These are phyloP conservation scores for Chanos chanos DNA, from an alignment of 2,797 vertebrate genomes.

Conservation along the genomic window DNA sequence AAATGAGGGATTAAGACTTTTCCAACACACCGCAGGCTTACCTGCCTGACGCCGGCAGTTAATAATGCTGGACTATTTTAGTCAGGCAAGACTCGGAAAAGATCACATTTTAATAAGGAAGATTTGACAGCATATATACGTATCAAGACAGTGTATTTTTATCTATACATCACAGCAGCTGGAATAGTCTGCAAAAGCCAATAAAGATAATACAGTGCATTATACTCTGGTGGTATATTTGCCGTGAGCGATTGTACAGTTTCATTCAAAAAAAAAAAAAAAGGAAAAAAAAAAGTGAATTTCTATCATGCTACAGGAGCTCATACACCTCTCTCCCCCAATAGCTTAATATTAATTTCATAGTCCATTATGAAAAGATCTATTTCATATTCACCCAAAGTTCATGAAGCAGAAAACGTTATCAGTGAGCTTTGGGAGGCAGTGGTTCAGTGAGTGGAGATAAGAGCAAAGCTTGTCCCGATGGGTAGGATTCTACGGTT, in stretches of 20 bases:
- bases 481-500: constrained; percentile 17
- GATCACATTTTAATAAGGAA: constrained; percentile 41
- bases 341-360: constrained; percentile 49
- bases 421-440: constrained; percentile 39
- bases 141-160: constrained; percentile 43
- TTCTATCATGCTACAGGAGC: constrained; percentile 40
- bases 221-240: constrained; percentile 39
- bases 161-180: constrained; percentile 39
- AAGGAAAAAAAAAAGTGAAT: constrained; percentile 44
- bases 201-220: constrained; percentile 34
- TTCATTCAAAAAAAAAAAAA: too few species aligned
- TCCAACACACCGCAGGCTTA: constrained; percentile 37
- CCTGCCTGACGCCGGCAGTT: constrained; percentile 45
- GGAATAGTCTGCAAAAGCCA: constrained; percentile 28
- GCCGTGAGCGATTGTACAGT: constrained; percentile 34
- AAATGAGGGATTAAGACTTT: constrained; percentile 66
- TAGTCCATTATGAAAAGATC: constrained; percentile 52
- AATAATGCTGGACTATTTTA: constrained; percentile 39
- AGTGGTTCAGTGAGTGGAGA: constrained; percentile 29
- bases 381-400: constrained; percentile 47
- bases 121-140: constrained; percentile 40
- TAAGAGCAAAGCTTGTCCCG: constrained; percentile 27
- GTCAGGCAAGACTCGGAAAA: constrained; percentile 22
- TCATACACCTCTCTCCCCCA: constrained; percentile 29
- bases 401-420: constrained; percentile 50